Evolutionary conservation across 2,797 vertebrate genomes (phyloP), one percentile per base, ranked within the genome.

Genomic region (Apogon talboti): DNA sequence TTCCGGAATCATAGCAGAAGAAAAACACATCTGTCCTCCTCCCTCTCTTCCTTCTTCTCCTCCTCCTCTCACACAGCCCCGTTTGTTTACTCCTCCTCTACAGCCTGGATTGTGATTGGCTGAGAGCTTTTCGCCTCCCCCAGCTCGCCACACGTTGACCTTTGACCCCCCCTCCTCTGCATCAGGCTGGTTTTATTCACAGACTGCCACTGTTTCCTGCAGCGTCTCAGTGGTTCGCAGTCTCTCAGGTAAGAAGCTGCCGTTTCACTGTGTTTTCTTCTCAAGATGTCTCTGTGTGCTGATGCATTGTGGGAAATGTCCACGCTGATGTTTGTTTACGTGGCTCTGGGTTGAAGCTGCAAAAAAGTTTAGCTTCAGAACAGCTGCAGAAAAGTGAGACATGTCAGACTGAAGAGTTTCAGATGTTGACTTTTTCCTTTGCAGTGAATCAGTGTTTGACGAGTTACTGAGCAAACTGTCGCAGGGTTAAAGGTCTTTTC

Each of bases 231-330:
- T 47, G 6, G 43, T 14, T n/a, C 3, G 11, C 52, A 16, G n/a
- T 48, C 46, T 56, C 28, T 43, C 62, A 71, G 84, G 84, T 86
- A 47, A 78, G 71, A 12, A 15, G 43, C 18, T 37, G 47, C 19
- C 13, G 13, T 11, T 7, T n/a, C 12, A 35, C 47, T 52, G 12
- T 48, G 3, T 40, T 10, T 15, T 9, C 19, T 19, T 2, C 28
- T 41, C 9, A 2, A 24, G 21, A 5, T 11, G 0, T 13, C 11
- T 30, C 21, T 48, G 51, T 58, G 71, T 35, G 46, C 35, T 11
- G 30, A 16, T 24, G 47, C 11, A 13, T 61, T 3, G 6, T 43
- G 66, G 66, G 33, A 63, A 65, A 60, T 11, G 8, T 30, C 16
- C 14, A 10, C 43, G 30, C n/a, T 11, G 49, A 44, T 53, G 46